phyloP scores from a whole-genome alignment of 92 coral and sea anemone species.

The Parazoanthus darwini region DNA sequence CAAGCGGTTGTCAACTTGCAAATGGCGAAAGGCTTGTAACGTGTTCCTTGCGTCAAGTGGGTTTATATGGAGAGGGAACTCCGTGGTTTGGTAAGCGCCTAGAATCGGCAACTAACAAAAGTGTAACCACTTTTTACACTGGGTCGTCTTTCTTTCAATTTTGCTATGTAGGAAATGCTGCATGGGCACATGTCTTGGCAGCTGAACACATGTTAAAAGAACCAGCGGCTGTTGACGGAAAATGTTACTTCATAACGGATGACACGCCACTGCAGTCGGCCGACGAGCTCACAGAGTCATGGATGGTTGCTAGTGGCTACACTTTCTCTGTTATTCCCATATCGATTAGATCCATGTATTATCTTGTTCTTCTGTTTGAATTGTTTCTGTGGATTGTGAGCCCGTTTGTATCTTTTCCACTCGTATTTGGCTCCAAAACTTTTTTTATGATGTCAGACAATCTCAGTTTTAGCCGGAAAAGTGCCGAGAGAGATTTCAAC shows the following conservation, averaged over 20 bases:
- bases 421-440: constrained; percentile 11
- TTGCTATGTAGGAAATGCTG: constrained; percentile 39
- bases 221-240: constrained; percentile 42
- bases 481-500: constrained; percentile 26
- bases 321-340: constrained; percentile 1
- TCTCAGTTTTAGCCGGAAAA: constrained; percentile 29
- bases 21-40: constrained; percentile 24
- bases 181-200: background rate
- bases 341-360: constrained; percentile 13
- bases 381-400: constrained; percentile 29
- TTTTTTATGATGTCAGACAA: constrained; percentile 16
- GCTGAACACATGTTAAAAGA: background rate
- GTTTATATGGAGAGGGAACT: constrained; percentile 42
- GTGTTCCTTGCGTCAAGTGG: constrained; percentile 36
- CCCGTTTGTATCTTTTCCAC: constrained; percentile 26
- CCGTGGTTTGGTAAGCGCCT: background rate
- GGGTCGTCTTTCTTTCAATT: background rate
- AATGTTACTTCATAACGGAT: constrained; percentile 35
- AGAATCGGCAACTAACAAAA: background rate
- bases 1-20: constrained; percentile 27
- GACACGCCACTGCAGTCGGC: constrained; percentile 27
- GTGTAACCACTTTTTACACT: constrained; percentile 13
- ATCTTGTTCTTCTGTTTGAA: constrained; percentile 35
- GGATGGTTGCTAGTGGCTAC: constrained; percentile 35
- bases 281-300: constrained; percentile 28